A percentile compares a stretch with the other conserved stretches of the same genome.
These are phyloP conservation scores for Drosophila ironensis DNA, from an alignment of 1,140 invertebrate species.

Conservation along the genomic window DNA sequence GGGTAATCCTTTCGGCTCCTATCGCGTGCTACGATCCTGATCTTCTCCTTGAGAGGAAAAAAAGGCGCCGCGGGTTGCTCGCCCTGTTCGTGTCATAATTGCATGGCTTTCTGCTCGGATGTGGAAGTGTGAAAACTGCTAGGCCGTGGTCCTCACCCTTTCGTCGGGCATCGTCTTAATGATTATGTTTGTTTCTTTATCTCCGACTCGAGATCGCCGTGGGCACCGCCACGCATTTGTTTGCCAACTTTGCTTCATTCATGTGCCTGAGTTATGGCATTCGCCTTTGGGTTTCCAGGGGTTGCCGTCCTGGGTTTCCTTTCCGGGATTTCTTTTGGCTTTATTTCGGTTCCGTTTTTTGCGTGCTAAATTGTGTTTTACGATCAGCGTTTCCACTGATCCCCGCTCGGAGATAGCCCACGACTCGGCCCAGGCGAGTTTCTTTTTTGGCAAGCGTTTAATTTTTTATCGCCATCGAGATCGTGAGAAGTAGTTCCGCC, in stretches of 20 bases:
- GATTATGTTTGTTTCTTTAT: constrained; percentile 72
- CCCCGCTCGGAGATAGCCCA: constrained; percentile 48
- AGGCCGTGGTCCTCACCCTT: constrained; percentile 51
- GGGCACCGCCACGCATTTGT: constrained; percentile 44
- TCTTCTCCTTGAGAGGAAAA: constrained; percentile 31
- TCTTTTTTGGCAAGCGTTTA: constrained; percentile 58
- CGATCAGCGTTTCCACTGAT: constrained; percentile 31
- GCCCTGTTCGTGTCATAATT: constrained; percentile 73
- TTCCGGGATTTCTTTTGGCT: constrained; percentile 15
- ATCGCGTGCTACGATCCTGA: constrained; percentile 65
- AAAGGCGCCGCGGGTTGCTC: constrained; percentile 56
- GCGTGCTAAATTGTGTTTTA: constrained; percentile 71
- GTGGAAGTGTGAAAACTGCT: constrained; percentile 71
- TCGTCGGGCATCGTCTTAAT: constrained; percentile 45
- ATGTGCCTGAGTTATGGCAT: constrained; percentile 68
- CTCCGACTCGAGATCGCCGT: constrained; percentile 49
- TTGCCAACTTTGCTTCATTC: constrained; percentile 69
- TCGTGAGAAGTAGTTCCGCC: constrained; percentile 62
- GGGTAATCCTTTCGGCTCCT: constrained; percentile 64
- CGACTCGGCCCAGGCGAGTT: constrained; percentile 13
- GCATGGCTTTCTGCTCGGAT: constrained; percentile 48
- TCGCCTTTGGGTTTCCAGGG: constrained; percentile 54
- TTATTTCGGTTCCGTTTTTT: constrained; percentile 29
- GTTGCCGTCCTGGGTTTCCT: constrained; percentile 54
- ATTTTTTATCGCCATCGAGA: constrained; percentile 46